Evolutionary conservation across 2,113 vertebrate genomes (phyloP).

Genomic region (Anarrhichthys ocellatus): DNA sequence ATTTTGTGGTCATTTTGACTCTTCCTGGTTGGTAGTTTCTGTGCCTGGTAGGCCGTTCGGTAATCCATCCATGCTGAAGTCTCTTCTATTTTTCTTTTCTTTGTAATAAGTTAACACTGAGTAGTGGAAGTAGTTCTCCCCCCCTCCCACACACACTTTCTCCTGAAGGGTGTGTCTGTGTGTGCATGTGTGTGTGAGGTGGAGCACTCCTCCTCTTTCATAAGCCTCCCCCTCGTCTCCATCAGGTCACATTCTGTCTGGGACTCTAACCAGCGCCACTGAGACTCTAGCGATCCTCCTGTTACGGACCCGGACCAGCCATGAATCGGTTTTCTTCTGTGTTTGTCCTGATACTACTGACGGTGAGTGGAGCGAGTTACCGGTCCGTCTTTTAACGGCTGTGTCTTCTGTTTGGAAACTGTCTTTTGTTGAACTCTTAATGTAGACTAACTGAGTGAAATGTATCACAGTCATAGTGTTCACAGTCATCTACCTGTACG

Average conservation of each 20-base stretch:
- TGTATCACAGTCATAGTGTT: not conserved
- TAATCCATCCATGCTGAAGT: not conserved
- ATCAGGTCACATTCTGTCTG: slow-evolving; percentile 6
- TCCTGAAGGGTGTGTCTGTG: slow-evolving; percentile 1
- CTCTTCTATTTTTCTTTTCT: not conserved
- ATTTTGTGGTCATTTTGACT: not conserved
- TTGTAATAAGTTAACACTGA: not conserved
- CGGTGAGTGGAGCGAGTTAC: slow-evolving; percentile 12
- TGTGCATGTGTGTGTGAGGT: not conserved
- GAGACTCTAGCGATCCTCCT: not conserved
- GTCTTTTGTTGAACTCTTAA: not conserved
- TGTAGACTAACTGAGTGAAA: not conserved
- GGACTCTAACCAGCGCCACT: not conserved
- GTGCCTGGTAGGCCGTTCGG: not conserved
- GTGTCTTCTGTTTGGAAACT: not conserved
- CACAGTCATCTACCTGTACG: not conserved
- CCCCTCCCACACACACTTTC: not conserved
- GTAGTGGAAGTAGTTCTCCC: not conserved
- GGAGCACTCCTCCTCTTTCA: slow-evolving; percentile 5
- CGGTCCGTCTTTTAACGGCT: not conserved
- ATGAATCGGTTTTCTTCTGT: slow-evolving; percentile 23
- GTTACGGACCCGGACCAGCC: not conserved
- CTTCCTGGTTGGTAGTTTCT: not conserved
- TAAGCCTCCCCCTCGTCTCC: slow-evolving; percentile 5
- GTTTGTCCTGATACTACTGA: slow-evolving; percentile 2